Percentiles rank a stretch among this genome's conserved stretches.
phyloP scores from a whole-genome alignment of 2,113 vertebrate genomes.

The Tympanuchus pallidicinctus region DNA sequence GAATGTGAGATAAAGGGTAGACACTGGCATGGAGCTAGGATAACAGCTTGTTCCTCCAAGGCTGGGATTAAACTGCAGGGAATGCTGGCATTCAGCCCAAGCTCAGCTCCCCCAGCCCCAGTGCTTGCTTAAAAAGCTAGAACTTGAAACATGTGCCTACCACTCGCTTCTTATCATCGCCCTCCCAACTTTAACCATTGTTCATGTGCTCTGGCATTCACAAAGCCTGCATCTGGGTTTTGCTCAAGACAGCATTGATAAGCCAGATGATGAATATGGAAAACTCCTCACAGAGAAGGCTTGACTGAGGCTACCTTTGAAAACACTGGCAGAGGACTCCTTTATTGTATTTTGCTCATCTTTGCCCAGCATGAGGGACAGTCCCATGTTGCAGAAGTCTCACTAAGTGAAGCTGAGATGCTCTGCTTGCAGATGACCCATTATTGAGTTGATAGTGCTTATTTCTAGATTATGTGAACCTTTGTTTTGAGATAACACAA shows the following conservation, averaged over 20 bases:
- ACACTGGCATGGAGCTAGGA: conserved; percentile 40
- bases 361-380: background rate
- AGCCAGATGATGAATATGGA: conserved; percentile 59
- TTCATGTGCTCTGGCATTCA: conserved; percentile 56
- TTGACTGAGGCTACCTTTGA: background rate
- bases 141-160: conserved; percentile 63
- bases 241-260: conserved; percentile 39
- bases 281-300: conserved; percentile 45
- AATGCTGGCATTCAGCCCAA: conserved; percentile 53
- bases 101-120: background rate
- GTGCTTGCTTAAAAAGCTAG: conserved; percentile 66
- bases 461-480: background rate
- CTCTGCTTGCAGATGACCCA: background rate
- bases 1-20: conserved; percentile 60
- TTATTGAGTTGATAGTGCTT: background rate
- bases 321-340: background rate
- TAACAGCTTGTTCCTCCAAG: conserved; percentile 67
- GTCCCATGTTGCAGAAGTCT: background rate
- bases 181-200: conserved; percentile 39
- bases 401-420: background rate
- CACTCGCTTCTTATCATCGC: conserved; percentile 36
- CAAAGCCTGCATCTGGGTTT: conserved; percentile 35
- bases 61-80: conserved; percentile 64
- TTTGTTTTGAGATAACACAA: conserved; percentile 7
- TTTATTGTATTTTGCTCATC: background rate